Base-by-base conservation (phyloP, 53 echinoderm and acorn worm species). In the Hippasteria phrygiana region DNA sequence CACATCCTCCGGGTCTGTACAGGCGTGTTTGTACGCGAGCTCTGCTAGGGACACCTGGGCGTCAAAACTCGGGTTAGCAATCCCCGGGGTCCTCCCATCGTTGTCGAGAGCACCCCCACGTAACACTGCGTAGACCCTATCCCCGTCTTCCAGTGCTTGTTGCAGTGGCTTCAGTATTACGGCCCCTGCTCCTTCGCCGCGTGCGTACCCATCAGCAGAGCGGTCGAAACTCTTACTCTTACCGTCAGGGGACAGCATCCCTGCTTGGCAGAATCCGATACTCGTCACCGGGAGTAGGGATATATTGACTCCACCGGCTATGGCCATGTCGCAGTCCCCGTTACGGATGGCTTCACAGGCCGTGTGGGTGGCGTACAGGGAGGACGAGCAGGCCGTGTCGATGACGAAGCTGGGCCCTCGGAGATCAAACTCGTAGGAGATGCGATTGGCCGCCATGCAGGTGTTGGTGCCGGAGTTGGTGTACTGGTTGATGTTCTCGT, bases 301-400 rank as follows among this genome's bases (percentile, higher is more conserved):
- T 32, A 96, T 88, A 62, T 99, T 99, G 26, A 76, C 96, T 18
- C 99, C 99, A 43, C 99, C 99, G n/a, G 96, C 96, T 0, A 96
- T 91, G 5, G 99, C 99, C 99, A 99, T 99, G 42, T 96, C 94
- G 46, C 99, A 98, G 63, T 93, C 89, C 33, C 99, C 99, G 59
- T 77, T 90, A 35, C 93, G 89, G 71, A 99, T 91, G 2, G 96
- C 94, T 51, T 99, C 99, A 66, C 99, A 93, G 29, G 99, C 99
- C 34, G 90, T 88, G 75, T 99, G 93, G 13, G 96, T 71, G 12
- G 99, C 59, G 76, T 96, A 99, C 62, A 98, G 56, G 11, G 99
- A 98, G 1, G 99, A 98, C 54, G 99, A 98, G 74, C 99, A 98
- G 22, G 99, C 99, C 4, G 99, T 98, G 70, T 98, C 99, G 7